Conservation (phyloP, 1,140 invertebrate species). For the Tribolium castaneum region DNA sequence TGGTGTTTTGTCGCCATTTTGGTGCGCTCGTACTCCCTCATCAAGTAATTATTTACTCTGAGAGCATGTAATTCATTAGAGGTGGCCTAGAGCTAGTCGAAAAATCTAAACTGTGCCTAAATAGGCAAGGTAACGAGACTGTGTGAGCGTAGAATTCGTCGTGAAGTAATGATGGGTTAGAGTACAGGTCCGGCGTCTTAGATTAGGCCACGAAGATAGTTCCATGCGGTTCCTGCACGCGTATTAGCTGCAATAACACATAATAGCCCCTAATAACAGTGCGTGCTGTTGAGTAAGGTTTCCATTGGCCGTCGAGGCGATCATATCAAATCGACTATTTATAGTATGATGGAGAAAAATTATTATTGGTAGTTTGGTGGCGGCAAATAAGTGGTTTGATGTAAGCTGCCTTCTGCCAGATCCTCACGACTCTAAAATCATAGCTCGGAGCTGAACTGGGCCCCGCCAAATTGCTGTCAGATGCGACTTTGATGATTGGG, state of each 20-base stretch:
- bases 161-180: conserved; percentile 56
- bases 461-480: conserved; percentile 58
- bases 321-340: conserved; percentile 61
- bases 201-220: conserved; percentile 56
- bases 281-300: conserved; percentile 54
- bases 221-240: conserved; percentile 55
- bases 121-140: background rate
- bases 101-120: conserved; percentile 4
- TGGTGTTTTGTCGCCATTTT: too few relatives aligned
- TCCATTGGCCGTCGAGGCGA: conserved; percentile 57
- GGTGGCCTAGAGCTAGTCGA: background rate
- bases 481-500: conserved; percentile 60
- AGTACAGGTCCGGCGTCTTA: conserved; percentile 50
- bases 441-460: conserved; percentile 50
- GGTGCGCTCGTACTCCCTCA: background rate
- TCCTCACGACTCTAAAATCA: conserved; percentile 58
- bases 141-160: conserved; percentile 48
- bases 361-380: conserved; percentile 59
- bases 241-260: conserved; percentile 63
- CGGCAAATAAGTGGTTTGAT: conserved; percentile 53
- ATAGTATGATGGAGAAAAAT: conserved; percentile 62
- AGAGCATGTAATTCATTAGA: background rate
- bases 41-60: conserved; percentile 27
- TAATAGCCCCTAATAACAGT: conserved; percentile 63
- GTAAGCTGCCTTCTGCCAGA: conserved; percentile 46